Evolutionary conservation across 2,113 vertebrate genomes (phyloP).

Genomic region (Oophaga pumilio): DNA sequence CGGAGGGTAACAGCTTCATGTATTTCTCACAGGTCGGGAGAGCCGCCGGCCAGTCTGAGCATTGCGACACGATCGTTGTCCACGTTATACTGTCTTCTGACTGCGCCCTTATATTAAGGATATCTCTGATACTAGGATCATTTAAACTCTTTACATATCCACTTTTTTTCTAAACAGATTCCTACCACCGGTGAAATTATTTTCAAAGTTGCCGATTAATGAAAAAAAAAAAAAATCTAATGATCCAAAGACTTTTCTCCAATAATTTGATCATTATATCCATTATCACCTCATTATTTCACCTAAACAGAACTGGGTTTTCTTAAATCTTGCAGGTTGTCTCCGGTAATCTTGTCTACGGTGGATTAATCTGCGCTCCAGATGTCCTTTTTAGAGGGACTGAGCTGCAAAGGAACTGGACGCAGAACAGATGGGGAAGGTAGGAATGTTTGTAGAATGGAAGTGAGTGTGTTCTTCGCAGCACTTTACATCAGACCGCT

Average conservation of each 20-base stretch:
- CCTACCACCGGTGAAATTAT: neutral
- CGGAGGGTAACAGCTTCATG: too few species aligned
- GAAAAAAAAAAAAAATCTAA: conserved; percentile 17
- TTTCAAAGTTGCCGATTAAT: neutral
- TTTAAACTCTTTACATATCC: neutral
- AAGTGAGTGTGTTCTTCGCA: conserved; percentile 33
- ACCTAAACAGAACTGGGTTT: conserved; percentile 11
- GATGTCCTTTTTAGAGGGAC: conserved; percentile 43
- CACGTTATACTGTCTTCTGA: too few species aligned
- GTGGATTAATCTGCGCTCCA: conserved; percentile 27
- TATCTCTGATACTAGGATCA: neutral
- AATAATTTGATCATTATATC: conserved; percentile 9
- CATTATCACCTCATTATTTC: conserved; percentile 33
- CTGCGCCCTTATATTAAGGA: neutral
- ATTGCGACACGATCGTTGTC: too few species aligned
- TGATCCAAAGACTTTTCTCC: neutral
- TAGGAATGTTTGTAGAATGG: conserved; percentile 44
- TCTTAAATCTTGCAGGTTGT: conserved; percentile 16
- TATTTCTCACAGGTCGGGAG: too few species aligned
- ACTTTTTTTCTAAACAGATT: neutral
- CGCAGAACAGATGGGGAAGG: conserved; percentile 46
- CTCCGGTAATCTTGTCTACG: neutral
- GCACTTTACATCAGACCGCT: conserved; percentile 52
- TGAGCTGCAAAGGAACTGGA: conserved; percentile 38
- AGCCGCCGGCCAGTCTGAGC: too few species aligned